Percentiles rank a stretch among this genome's conserved stretches.
phyloP scores from a whole-genome alignment of 2,888 invertebrate species.

The Pheosia gnoma region DNA sequence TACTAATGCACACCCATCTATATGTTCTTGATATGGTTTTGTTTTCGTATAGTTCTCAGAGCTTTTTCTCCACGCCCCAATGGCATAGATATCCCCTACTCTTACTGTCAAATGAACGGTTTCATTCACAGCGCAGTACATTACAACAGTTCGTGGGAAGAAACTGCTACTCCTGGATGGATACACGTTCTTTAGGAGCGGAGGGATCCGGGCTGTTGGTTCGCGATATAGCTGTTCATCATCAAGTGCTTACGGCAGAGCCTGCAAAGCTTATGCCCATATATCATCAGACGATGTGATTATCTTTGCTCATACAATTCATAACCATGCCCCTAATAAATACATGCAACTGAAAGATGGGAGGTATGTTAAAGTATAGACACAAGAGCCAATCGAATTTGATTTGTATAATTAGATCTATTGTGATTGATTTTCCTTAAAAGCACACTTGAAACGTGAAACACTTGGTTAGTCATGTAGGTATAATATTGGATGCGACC shows the following conservation, averaged over 20 bases:
- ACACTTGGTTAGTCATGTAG: too few species aligned
- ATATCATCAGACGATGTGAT: slow-evolving; percentile 40
- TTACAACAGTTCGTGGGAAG: slow-evolving; percentile 36
- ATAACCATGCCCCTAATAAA: slow-evolving; percentile 35
- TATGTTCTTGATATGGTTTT: too few species aligned
- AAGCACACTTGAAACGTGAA: too few species aligned
- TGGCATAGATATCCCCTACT: neutral
- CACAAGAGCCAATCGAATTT: too few species aligned
- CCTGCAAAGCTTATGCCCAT: slow-evolving; percentile 53
- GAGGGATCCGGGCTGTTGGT: slow-evolving; percentile 44
- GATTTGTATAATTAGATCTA: too few species aligned
- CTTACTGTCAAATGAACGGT: slow-evolving; percentile 3
- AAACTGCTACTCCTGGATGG: slow-evolving; percentile 47
- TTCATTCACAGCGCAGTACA: slow-evolving; percentile 37
- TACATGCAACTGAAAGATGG: slow-evolving; percentile 24
- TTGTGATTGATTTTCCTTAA: too few species aligned
- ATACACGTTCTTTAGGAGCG: slow-evolving; percentile 51
- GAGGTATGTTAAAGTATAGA: slow-evolving; percentile 20
- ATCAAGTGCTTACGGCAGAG: slow-evolving; percentile 37
- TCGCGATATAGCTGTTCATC: slow-evolving; percentile 53
- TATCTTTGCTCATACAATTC: slow-evolving; percentile 16
- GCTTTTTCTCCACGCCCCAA: too few species aligned
- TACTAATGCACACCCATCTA: neutral
- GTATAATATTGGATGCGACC: too few species aligned
- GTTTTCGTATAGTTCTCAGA: too few species aligned